Evolutionary conservation across 2,113 vertebrate species (phyloP).

Genomic region (Lipophrys pholis): DNA sequence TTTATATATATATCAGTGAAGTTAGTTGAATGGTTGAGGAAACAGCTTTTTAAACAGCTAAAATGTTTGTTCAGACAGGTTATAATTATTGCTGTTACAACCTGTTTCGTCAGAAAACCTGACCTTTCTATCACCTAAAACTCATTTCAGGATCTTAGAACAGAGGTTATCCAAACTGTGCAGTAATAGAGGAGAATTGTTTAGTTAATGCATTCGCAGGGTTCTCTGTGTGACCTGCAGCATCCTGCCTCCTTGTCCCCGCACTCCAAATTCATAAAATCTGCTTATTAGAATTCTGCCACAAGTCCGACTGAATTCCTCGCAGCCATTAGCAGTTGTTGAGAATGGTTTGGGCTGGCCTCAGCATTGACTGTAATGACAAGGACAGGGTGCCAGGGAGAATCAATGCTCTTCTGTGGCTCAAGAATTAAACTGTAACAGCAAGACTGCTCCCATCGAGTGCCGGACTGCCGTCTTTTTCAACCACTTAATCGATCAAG

Average conservation of each 20-base stretch:
- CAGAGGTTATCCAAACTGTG: conserved; percentile 60
- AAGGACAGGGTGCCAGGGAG: conserved; percentile 69
- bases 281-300: conserved; percentile 75
- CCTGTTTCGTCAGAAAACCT: conserved; percentile 63
- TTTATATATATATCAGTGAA: conserved; percentile 28
- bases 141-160: conserved; percentile 53
- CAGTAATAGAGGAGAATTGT: conserved; percentile 62
- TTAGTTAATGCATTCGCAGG: conserved; percentile 60
- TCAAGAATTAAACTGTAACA: conserved; percentile 72
- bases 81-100: conserved; percentile 40
- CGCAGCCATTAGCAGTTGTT: conserved; percentile 75
- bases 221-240: conserved; percentile 56
- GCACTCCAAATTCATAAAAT: conserved; percentile 68
- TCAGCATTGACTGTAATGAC: conserved; percentile 73
- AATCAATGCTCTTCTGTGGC: conserved; percentile 75
- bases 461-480: conserved; percentile 48
- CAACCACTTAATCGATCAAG: conserved; percentile 78
- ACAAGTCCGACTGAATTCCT: conserved; percentile 69
- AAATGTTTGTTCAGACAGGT: conserved; percentile 50
- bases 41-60: conserved; percentile 28
- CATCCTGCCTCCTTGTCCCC: conserved; percentile 31
- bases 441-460: conserved; percentile 51
- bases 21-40: conserved; percentile 12
- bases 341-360: conserved; percentile 67
- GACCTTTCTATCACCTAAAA: conserved; percentile 49